Percentiles rank a stretch among this genome's conserved stretches.
Conservation (phyloP, 2,888 invertebrate species). For the Xestia ashworthii region DNA sequence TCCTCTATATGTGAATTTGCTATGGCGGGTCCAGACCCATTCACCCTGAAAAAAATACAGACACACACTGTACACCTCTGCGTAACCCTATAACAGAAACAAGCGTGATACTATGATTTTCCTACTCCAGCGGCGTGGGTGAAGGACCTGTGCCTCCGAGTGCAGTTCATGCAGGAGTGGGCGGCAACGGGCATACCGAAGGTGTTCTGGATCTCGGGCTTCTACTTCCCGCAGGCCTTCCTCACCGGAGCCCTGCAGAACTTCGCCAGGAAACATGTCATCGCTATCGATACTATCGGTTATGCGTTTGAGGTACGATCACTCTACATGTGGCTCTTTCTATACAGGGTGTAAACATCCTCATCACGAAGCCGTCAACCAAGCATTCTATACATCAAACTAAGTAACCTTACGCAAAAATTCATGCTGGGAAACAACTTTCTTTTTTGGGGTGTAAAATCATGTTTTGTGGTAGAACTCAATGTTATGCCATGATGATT, state of each 20-base stretch:
- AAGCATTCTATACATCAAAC: too few species aligned
- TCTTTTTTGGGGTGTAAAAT: too few species aligned
- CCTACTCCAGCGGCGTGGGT: conserved; percentile 91
- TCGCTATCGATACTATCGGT: conserved; percentile 94
- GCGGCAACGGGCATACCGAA: conserved; percentile 92
- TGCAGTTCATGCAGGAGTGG: conserved; percentile 92
- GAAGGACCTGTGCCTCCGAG: conserved; percentile 91
- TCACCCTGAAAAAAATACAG: background rate
- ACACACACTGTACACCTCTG: background rate
- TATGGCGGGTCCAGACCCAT: too few species aligned
- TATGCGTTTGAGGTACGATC: conserved; percentile 91
- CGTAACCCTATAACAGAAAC: background rate
- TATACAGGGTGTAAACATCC: too few species aligned
- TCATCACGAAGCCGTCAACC: too few species aligned
- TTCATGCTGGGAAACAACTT: too few species aligned
- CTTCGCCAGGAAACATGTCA: conserved; percentile 94
- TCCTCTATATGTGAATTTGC: too few species aligned
- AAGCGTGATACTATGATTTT: background rate
- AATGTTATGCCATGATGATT: too few species aligned
- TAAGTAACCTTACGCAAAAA: too few species aligned
- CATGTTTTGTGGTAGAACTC: too few species aligned
- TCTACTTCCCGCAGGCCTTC: conserved; percentile 96
- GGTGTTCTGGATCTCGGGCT: conserved; percentile 96
- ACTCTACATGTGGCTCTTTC: background rate
- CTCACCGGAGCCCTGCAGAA: conserved; percentile 96